These are phyloP conservation scores for Gallinago jamesoni DNA, from an alignment of 2,113 vertebrate genomes.

Conservation along the genomic window DNA sequence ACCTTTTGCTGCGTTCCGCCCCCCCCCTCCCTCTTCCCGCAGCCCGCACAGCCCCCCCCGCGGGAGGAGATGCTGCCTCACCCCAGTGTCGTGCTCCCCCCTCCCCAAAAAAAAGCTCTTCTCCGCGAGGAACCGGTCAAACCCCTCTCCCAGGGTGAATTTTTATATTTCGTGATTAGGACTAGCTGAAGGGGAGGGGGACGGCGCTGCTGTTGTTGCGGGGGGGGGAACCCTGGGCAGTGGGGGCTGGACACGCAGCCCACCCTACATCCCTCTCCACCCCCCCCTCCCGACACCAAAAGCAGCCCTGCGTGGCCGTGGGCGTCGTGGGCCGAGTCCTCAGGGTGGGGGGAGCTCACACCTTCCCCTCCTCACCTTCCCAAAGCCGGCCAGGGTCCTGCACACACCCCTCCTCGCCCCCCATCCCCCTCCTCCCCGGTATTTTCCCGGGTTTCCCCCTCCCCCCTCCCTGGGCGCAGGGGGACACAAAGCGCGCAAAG, in stretches of 20 bases:
- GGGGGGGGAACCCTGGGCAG: not conserved
- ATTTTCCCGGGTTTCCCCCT: too few relatives aligned
- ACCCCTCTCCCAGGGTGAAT: not conserved
- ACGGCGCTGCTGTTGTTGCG: not conserved
- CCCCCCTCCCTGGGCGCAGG: too few relatives aligned
- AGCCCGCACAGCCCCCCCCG: not conserved
- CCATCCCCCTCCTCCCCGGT: too few relatives aligned
- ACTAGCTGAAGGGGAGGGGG: constrained; percentile 29
- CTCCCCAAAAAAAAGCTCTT: not conserved
- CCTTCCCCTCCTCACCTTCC: too few relatives aligned
- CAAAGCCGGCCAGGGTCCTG: not conserved
- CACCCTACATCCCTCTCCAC: too few relatives aligned
- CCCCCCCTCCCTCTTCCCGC: not conserved
- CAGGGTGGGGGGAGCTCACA: too few relatives aligned
- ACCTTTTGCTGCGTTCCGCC: not conserved
- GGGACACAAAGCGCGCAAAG: not conserved
- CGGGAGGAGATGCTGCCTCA: not conserved
- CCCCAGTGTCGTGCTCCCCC: fast-evolving
- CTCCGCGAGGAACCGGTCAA: not conserved
- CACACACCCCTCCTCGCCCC: too few relatives aligned
- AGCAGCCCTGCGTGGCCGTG: not conserved
- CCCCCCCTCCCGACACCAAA: too few relatives aligned
- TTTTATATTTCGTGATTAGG: not conserved
- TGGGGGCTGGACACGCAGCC: not conserved
- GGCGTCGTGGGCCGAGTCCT: not conserved